phyloP scores from a whole-genome alignment of 2,113 vertebrate species.

The Albula glossodonta region DNA sequence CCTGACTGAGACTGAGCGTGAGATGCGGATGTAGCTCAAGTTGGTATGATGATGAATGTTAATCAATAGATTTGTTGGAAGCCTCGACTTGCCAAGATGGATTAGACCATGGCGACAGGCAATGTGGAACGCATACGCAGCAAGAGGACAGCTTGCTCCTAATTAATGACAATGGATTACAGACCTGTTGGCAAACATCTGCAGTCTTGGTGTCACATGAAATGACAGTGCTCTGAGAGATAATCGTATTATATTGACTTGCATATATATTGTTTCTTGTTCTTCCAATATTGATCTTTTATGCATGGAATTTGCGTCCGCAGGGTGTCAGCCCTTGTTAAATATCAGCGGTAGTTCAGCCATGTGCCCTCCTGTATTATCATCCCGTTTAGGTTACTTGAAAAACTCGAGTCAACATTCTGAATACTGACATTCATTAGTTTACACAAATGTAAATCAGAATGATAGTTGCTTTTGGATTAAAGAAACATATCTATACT shows the following conservation, averaged over 20 bases:
- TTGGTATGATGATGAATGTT: slow-evolving; percentile 60
- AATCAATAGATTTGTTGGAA: slow-evolving; percentile 68
- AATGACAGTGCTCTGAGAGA: slow-evolving; percentile 17
- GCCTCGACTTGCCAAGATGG: slow-evolving; percentile 65
- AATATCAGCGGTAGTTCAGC: not conserved
- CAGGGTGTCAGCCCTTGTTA: not conserved
- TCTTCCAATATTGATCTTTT: not conserved
- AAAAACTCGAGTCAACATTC: too few species aligned
- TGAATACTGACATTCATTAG: too few species aligned
- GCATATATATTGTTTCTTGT: slow-evolving; percentile 6
- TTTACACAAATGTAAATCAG: too few species aligned
- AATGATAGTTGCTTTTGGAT: too few species aligned
- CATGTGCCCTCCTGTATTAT: not conserved
- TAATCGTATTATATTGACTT: slow-evolving; percentile 7
- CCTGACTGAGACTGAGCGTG: slow-evolving; percentile 16
- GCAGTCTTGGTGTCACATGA: slow-evolving; percentile 38
- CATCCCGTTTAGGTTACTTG: too few species aligned
- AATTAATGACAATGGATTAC: slow-evolving; percentile 58
- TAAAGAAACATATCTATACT: too few species aligned
- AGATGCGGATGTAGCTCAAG: slow-evolving; percentile 43
- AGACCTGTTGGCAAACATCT: slow-evolving; percentile 52
- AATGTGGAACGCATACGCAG: slow-evolving; percentile 46
- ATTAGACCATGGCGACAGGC: slow-evolving; percentile 58
- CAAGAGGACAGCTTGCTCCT: slow-evolving; percentile 52
- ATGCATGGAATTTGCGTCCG: slow-evolving; percentile 31